Evolutionary conservation across 37 sponge, comb jelly and placozoan genomes (phyloP), one percentile per base, ranked within the genome.

Genomic region (Agelas oroides): DNA sequence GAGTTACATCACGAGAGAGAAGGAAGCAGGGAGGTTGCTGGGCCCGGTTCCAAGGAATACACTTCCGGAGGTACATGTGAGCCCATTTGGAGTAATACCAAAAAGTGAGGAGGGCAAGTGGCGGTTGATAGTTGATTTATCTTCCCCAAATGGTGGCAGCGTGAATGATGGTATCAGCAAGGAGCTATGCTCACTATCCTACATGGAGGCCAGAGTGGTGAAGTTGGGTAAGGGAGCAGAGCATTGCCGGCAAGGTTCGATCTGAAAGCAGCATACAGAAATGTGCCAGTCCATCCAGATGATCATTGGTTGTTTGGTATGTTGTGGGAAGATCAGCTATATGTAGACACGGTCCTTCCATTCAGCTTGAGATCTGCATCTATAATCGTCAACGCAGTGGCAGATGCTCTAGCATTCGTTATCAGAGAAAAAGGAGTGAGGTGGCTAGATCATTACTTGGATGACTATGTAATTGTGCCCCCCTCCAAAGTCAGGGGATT

Each of bases 271-370:
- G 87, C 87, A 23, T 86, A 69, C 77, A 46, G 87, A 19, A 24
- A 78, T 20, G 54, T 86, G 5, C 87, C 87, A 1, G 71, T 86
- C n/a, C 79, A 86, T 55, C 78, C 71, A 12, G 79, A 66, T 40
- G 78, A 77, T 70, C 15, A 39, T 23, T 19, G 32, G 20, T 52
- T 84, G 52, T 53, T 84, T 24, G 85, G 77, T 8, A 35, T 76
- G 64, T 14, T 31, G 5, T 72, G 41, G 73, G 54, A 72, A 2
- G 73, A 34, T 46, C 46, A 46, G 62, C 14, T 61, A 5, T 67
- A 28, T 67, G 69, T 67, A 31, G 69, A 67, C 34, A 33, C 69
- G 6, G 34, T 31, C 30, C 59, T 75, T 2, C 75, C 75, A 8
- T 75, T 75, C 33, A 59, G 75, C 1, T 35, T 75, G 33, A 40